A percentile compares a stretch with the other conserved stretches of the same genome.
These are phyloP conservation scores for Dione vanillae DNA, from an alignment of 2,888 invertebrate genomes.

Conservation along the genomic window DNA sequence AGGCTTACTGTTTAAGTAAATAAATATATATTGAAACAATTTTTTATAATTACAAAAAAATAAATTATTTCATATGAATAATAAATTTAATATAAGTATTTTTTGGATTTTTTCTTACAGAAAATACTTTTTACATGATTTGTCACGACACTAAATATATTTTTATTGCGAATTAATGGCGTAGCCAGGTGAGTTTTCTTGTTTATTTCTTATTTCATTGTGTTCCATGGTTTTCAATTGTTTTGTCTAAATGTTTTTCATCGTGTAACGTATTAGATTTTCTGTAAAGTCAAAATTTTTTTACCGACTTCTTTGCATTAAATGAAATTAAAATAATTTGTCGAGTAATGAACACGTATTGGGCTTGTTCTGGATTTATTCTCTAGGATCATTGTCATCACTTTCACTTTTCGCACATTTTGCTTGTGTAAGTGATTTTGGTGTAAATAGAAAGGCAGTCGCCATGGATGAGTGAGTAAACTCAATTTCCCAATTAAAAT, in stretches of 20 bases:
- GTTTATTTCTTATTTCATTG: slow-evolving; percentile 81
- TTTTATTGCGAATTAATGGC: slow-evolving; percentile 85
- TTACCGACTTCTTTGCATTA: slow-evolving; percentile 75
- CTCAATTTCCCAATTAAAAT: slow-evolving; percentile 58
- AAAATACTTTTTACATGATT: slow-evolving; percentile 36
- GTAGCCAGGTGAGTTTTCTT: slow-evolving; percentile 84
- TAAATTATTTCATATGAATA: neutral
- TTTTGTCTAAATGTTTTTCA: slow-evolving; percentile 81
- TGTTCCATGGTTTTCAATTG: slow-evolving; percentile 81
- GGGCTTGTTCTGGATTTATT: slow-evolving; percentile 82
- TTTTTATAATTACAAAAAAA: neutral
- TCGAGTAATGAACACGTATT: slow-evolving; percentile 84
- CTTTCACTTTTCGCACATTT: slow-evolving; percentile 82
- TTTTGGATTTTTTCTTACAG: slow-evolving; percentile 12
- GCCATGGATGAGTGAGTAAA: slow-evolving; percentile 83
- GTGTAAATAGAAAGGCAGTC: slow-evolving; percentile 68
- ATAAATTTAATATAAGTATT: neutral
- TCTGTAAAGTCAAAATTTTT: slow-evolving; percentile 81
- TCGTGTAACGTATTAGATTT: slow-evolving; percentile 78
- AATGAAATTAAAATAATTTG: slow-evolving; percentile 69
- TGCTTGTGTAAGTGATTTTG: slow-evolving; percentile 71
- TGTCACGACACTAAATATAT: slow-evolving; percentile 67
- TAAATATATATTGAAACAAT: slow-evolving; percentile 5
- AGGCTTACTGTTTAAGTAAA: neutral
- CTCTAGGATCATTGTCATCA: slow-evolving; percentile 83